Evolutionary conservation across 2,888 invertebrate species (phyloP).

Genomic region (Syrphus vitripennis): DNA sequence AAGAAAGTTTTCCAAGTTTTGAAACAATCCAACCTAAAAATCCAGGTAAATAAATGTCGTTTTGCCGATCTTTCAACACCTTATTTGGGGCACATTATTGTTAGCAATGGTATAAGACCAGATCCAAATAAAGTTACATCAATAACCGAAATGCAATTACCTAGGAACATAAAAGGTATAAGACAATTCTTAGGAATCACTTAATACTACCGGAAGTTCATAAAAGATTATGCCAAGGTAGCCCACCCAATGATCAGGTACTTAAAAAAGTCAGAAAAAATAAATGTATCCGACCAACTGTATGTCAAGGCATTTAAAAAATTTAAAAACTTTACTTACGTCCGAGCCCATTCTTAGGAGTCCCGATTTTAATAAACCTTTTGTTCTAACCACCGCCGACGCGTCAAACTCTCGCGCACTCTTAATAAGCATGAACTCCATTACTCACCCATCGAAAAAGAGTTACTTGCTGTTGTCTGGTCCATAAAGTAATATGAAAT

Average conservation of each 20-base stretch:
- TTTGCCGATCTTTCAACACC: too few relatives aligned
- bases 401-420: constrained; percentile 58
- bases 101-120: constrained; percentile 57
- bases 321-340: constrained; percentile 27
- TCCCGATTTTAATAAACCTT: constrained; percentile 62
- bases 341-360: constrained; percentile 45
- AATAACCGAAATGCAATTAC: constrained; percentile 31
- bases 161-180: too few relatives aligned
- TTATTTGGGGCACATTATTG: constrained; percentile 45
- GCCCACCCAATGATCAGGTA: constrained; percentile 60
- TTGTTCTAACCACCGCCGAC: constrained; percentile 59
- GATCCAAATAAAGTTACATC: constrained; percentile 73
- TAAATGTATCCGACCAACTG: constrained; percentile 2
- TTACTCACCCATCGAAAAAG: constrained; percentile 49
- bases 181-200: too few relatives aligned
- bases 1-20: neutral
- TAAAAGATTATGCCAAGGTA: too few relatives aligned
- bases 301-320: constrained; percentile 25
- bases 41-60: too few relatives aligned
- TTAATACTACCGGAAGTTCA: too few relatives aligned
- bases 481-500: neutral
- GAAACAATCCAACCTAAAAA: constrained; percentile 56
- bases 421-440: constrained; percentile 54
- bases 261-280: constrained; percentile 21
- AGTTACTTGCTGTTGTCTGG: neutral